These are phyloP conservation scores for Eremophila alpestris DNA, from an alignment of 2,797 vertebrate species.

Conservation along the genomic window DNA sequence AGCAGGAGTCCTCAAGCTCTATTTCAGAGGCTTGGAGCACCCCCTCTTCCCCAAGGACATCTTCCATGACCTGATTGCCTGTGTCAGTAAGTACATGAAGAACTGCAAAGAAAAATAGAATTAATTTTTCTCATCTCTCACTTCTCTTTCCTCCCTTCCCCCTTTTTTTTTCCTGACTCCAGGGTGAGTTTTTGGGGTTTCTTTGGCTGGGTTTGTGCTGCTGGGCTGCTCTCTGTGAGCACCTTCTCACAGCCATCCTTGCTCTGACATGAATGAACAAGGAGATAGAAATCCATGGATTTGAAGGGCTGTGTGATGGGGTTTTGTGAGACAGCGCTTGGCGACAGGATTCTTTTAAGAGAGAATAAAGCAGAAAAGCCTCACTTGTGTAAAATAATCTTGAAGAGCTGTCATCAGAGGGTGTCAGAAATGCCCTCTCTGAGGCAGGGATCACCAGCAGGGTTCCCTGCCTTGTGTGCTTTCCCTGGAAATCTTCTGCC, in stretches of 20 bases:
- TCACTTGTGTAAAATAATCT: neutral
- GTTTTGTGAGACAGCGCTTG: neutral
- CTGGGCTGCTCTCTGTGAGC: neutral
- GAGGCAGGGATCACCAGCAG: neutral
- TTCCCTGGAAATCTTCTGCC: neutral
- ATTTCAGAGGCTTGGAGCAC: conserved; percentile 93
- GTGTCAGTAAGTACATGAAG: conserved; percentile 88
- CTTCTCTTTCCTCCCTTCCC: neutral
- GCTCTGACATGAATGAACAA: neutral
- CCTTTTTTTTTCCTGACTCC: neutral
- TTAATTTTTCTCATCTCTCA: neutral
- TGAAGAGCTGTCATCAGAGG: neutral
- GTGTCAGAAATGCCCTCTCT: neutral
- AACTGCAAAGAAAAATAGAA: neutral
- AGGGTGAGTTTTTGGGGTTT: neutral
- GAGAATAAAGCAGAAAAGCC: neutral
- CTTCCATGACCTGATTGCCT: conserved; percentile 96
- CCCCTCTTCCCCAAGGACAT: conserved; percentile 97
- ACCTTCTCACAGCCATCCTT: neutral
- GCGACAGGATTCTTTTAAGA: neutral
- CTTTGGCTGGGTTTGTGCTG: neutral
- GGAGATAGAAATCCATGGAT: neutral
- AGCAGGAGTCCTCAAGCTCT: conserved; percentile 95
- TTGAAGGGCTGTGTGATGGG: neutral
- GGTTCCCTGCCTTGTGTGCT: neutral